Evolutionary conservation across 1,140 invertebrate species (phyloP).

Genomic region (Pogonus chalceus): DNA sequence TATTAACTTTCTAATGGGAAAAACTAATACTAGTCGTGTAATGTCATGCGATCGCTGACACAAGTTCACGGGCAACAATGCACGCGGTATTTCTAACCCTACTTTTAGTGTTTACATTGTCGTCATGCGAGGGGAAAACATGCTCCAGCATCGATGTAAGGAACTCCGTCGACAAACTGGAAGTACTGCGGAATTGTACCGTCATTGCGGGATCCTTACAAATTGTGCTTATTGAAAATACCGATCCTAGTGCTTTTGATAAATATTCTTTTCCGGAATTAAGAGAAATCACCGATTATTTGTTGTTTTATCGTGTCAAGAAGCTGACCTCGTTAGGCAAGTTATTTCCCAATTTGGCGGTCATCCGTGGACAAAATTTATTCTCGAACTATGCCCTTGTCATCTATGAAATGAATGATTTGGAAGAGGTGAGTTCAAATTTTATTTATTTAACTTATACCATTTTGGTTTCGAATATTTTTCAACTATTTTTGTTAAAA

Average conservation of each 20-base stretch:
- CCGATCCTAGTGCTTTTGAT: slow-evolving; percentile 27
- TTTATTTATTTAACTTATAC: too few relatives aligned
- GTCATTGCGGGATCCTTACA: slow-evolving; percentile 52
- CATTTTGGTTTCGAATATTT: too few relatives aligned
- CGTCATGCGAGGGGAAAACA: not conserved
- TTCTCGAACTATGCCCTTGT: not conserved
- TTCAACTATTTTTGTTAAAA: too few relatives aligned
- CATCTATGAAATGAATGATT: slow-evolving; percentile 21
- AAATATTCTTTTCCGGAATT: slow-evolving; percentile 54
- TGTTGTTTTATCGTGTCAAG: not conserved
- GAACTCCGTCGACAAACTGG: slow-evolving; percentile 53
- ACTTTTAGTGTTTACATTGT: too few relatives aligned
- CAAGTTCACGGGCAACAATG: too few relatives aligned
- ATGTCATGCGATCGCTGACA: too few relatives aligned
- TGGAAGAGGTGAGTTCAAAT: slow-evolving; percentile 10
- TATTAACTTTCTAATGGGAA: too few relatives aligned
- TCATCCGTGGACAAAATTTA: not conserved
- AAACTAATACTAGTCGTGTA: too few relatives aligned
- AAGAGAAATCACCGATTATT: not conserved
- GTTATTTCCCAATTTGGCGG: not conserved
- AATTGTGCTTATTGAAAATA: slow-evolving; percentile 47
- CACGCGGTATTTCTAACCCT: too few relatives aligned
- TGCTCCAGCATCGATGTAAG: slow-evolving; percentile 70
- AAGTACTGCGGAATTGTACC: slow-evolving; percentile 44
- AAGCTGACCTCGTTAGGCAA: not conserved